A percentile compares a stretch with the other conserved stretches of the same genome.
These are phyloP conservation scores for Pseudococcus longispinus DNA, from an alignment of 2,888 invertebrate species.

Conservation along the genomic window DNA sequence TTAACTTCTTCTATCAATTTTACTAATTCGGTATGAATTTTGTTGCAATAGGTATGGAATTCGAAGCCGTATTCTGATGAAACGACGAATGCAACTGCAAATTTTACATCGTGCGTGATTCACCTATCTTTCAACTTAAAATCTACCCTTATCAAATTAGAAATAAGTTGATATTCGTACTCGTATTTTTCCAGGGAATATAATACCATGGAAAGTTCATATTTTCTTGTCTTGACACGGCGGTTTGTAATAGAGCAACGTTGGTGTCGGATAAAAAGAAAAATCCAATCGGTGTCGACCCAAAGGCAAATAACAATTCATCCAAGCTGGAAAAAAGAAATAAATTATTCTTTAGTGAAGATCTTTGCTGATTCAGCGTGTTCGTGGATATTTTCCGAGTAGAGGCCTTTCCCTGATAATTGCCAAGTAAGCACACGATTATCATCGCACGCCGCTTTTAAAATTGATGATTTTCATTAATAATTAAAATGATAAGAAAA, in stretches of 20 bases:
- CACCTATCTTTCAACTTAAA: background rate
- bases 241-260: background rate
- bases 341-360: background rate
- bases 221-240: background rate
- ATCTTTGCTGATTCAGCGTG: background rate
- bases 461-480: too few species aligned
- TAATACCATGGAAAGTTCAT: background rate
- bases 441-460: too few species aligned
- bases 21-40: background rate
- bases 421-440: too few species aligned
- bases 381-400: background rate
- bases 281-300: constrained; percentile 6
- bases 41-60: background rate
- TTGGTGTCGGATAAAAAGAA: background rate
- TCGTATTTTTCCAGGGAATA: background rate
- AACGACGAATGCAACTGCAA: background rate
- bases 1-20: background rate
- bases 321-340: background rate
- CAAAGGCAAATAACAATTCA: background rate
- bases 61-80: background rate
- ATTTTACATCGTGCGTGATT: background rate
- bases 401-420: too few species aligned
- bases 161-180: background rate
- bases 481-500: too few species aligned
- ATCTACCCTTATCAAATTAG: background rate